These are phyloP conservation scores for Tenthredo distinguenda DNA, from an alignment of 2,888 invertebrate genomes.

Conservation along the genomic window DNA sequence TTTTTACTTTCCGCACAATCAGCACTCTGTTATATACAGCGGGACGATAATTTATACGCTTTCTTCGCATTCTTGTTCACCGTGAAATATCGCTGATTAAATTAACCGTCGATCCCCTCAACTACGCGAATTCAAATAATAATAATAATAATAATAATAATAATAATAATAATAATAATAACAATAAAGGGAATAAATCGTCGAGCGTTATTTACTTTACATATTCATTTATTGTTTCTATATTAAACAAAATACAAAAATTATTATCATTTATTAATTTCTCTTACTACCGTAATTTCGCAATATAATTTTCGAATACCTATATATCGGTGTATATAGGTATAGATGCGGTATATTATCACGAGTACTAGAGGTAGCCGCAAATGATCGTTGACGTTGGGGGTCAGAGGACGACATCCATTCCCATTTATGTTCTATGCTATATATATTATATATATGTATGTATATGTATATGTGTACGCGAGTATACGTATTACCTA, in stretches of 20 bases:
- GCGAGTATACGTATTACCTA: not conserved
- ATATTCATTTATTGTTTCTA: too few species aligned
- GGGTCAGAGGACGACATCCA: conserved; percentile 6
- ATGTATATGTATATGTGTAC: not conserved
- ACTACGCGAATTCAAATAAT: not conserved
- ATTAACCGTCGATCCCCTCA: not conserved
- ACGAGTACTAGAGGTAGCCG: not conserved
- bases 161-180: too few species aligned
- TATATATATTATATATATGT: too few species aligned
- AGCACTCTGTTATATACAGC: not conserved
- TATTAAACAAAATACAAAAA: too few species aligned
- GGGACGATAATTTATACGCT: not conserved
- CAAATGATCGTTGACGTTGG: not conserved
- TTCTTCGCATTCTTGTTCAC: not conserved
- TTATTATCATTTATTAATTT: too few species aligned
- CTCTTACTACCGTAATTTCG: not conserved
- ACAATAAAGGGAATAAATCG: not conserved
- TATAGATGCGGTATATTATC: not conserved
- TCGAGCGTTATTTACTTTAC: too few species aligned
- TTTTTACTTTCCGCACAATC: not conserved
- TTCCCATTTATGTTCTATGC: conserved; percentile 8
- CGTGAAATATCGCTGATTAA: not conserved
- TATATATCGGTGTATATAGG: not conserved
- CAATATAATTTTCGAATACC: not conserved
- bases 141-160: not conserved